A percentile compares a stretch with the other conserved stretches of the same genome.
phyloP scores from a whole-genome alignment of 2,888 invertebrate genomes.

The Alloscopus bannaensis region DNA sequence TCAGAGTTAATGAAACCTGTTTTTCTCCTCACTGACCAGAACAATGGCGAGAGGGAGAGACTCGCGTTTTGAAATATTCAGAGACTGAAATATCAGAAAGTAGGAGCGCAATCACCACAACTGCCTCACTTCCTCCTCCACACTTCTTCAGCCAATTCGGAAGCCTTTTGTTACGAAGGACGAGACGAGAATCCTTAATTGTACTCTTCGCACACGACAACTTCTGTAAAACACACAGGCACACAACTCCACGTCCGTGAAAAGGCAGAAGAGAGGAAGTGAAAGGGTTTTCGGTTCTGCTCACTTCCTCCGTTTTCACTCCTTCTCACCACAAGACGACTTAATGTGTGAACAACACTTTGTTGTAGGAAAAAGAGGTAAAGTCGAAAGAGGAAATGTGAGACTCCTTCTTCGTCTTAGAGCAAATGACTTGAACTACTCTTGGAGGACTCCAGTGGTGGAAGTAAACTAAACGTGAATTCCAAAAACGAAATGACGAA shows the following conservation, averaged over 20 bases:
- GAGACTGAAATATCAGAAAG: too few species aligned
- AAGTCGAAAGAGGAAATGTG: constrained; percentile 58
- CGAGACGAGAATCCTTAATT: constrained; percentile 54
- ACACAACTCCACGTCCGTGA: too few species aligned
- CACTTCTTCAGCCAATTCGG: too few species aligned
- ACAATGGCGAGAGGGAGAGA: too few species aligned
- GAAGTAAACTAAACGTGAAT: constrained; percentile 18
- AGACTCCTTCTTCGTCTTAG: constrained; percentile 43
- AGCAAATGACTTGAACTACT: constrained; percentile 36
- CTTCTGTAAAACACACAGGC: constrained; percentile 37
- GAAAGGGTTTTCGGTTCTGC: constrained; percentile 46
- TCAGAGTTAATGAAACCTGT: too few species aligned
- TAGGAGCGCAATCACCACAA: too few species aligned
- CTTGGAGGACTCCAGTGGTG: neutral
- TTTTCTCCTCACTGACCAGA: too few species aligned
- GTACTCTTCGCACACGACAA: constrained; percentile 9
- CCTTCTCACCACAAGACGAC: constrained; percentile 13
- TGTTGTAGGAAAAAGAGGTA: constrained; percentile 22
- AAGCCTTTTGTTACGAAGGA: too few species aligned
- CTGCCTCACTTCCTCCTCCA: too few species aligned
- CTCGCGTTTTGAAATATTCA: too few species aligned
- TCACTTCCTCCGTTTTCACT: constrained; percentile 16
- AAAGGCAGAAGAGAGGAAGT: constrained; percentile 30
- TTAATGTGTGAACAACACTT: constrained; percentile 34
- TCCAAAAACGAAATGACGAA: constrained; percentile 16